Base-by-base conservation (phyloP, 2,888 invertebrate genomes). In the Melanchra persicariae region DNA sequence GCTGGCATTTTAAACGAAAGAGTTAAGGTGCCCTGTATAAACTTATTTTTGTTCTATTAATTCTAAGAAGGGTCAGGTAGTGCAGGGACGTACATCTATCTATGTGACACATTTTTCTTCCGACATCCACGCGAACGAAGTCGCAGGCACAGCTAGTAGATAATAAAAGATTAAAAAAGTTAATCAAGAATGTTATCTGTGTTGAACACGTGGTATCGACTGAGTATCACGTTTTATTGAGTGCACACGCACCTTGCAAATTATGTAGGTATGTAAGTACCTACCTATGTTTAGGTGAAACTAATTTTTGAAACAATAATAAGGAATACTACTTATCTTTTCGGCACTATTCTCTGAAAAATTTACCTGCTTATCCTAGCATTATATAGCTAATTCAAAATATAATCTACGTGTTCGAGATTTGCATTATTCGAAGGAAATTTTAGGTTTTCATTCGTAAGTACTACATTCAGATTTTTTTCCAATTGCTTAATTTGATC, bases 161-260 rank as follows among this genome's bases (percentile, higher is more conserved):
- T 61, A 61, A 34, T 34, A 49, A 57, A n/a, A 15, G 7, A 59
- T 59, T 49, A 47, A 40, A 17, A 40, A 45, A 66, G 51, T 40
- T 60, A 30, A 60, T 60, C 40, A 51, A 26, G 17, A 37, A 51
- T 60, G 49, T 34, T 58, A 60, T 19, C 17, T 45, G 10, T 45
- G 45, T 45, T 19, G 7, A 40, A 49, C 22, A 49, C n/a, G 15
- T n/a, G 43, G 7, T 43, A 57, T 55, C 15, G 22, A 65, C 30
- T 34, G 37, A 8, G 15, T 45, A 24, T 59, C 59, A 65, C 24
- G 24, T 47, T 37, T 37, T 37, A 19, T 34, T 37, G 10, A 58
- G 47, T 58, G 59, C 37, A 15, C n/a, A 19, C 24, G 37, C 65
- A 37, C 59, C 15, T 58, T 24, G 15, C 24, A 40, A 15, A 22